Conservation (phyloP, 2,797 vertebrate genomes). For the Loriculus beryllinus region DNA sequence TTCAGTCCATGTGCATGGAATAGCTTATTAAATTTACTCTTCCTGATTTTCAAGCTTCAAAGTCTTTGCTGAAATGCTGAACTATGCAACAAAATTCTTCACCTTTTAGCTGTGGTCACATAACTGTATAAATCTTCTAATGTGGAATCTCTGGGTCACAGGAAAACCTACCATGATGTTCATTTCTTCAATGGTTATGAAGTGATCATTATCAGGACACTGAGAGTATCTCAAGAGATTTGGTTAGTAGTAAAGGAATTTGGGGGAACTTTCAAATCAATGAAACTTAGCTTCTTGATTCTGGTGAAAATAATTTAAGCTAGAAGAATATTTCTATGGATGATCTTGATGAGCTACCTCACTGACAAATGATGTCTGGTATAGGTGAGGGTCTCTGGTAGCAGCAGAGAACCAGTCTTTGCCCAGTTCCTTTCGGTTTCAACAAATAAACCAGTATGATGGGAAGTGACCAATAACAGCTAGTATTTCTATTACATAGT, state of each 20-base stretch:
- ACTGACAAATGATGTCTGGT: background rate
- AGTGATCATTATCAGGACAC: background rate
- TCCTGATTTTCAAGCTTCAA: background rate
- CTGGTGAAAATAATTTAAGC: background rate
- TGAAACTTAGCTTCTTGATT: background rate
- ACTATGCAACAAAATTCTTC: background rate
- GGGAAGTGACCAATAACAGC: background rate
- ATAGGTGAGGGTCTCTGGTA: background rate
- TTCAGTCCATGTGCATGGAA: rapidly evolving
- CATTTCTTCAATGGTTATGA: background rate
- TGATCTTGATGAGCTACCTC: background rate
- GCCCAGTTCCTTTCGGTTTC: background rate
- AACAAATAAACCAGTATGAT: background rate
- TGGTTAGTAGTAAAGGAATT: background rate
- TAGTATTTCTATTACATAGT: background rate
- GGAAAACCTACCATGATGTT: background rate
- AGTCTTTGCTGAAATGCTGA: background rate
- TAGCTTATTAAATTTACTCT: background rate
- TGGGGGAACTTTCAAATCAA: background rate
- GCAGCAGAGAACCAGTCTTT: background rate
- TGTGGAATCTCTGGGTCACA: background rate
- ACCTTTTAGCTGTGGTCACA: background rate
- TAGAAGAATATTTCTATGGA: background rate
- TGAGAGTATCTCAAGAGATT: background rate
- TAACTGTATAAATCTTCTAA: background rate